phyloP scores from a whole-genome alignment of 1,140 invertebrate species.

The Aradophagus sp. region DNA sequence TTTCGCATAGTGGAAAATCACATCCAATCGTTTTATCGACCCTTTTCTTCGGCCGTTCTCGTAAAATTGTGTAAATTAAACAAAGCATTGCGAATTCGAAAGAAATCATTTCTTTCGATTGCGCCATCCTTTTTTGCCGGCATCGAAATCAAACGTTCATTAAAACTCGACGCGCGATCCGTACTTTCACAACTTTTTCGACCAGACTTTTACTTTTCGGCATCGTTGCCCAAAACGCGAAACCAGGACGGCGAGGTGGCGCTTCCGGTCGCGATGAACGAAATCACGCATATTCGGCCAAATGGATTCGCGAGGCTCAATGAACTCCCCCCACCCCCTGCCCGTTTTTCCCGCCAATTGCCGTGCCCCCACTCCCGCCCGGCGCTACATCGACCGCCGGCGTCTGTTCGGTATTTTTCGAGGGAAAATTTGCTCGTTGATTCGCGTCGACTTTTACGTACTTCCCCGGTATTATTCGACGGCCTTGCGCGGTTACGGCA shows the following conservation, averaged over 20 bases:
- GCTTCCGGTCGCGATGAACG: constrained; percentile 31
- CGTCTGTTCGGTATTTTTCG: constrained; percentile 72
- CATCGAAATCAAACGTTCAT: constrained; percentile 19
- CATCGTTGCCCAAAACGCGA: constrained; percentile 37
- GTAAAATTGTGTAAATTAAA: no score
- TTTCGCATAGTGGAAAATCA: no score
- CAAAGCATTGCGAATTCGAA: no score
- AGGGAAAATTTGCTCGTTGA: constrained; percentile 73
- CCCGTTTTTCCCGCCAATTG: constrained; percentile 24
- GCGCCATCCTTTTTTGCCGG: no score
- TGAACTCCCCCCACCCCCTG: constrained; percentile 40
- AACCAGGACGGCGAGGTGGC: constrained; percentile 23
- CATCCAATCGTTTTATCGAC: no score
- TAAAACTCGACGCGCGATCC: constrained; percentile 17
- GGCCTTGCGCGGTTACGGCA: constrained; percentile 63
- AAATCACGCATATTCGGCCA: constrained; percentile 56
- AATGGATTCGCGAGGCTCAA: constrained; percentile 66
- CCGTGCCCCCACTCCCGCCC: constrained; percentile 27
- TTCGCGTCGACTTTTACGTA: constrained; percentile 64
- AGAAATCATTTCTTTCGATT: no score
- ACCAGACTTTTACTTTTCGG: constrained; percentile 41
- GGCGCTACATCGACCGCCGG: constrained; percentile 65
- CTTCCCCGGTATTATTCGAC: constrained; percentile 67
- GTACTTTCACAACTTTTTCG: constrained; percentile 35
- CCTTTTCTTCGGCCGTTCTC: no score